Base-by-base conservation (phyloP, 2,888 invertebrate species). In the Cabera pusaria region DNA sequence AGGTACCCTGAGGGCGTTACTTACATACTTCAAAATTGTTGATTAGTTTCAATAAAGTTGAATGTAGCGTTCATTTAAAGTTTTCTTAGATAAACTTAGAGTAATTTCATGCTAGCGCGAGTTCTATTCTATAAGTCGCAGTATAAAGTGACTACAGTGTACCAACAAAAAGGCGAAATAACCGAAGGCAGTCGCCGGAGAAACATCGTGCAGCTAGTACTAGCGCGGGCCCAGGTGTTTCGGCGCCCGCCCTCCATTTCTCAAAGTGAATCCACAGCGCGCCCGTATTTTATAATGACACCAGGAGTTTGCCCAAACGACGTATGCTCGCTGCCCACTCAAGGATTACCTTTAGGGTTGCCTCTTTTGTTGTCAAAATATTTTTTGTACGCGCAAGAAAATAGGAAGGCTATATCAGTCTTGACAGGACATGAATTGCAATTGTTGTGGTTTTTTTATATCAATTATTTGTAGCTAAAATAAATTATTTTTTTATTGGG, bases 211-310 rank as follows among this genome's bases (percentile, higher is more conserved):
- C 24, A 24, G 60, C 52, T 49, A 54, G 41, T 35, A 31, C 12
- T 4, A 35, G 21, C 41, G 16, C 38, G 65, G 73, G 46, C 77
- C 61, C 85, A 85, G 86, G 85, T 85, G 86, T 66, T 66, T 54
- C 49, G 52, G 51, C 68, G 64, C 70, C 70, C 70, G 58, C 69
- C 72, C 79, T 70, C 78, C 74, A 87, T 87, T 84, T 84, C 87
- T 86, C 87, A 87, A 81, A 86, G 81, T 79, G 81, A 76, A 81
- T 80, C 76, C 78, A 72, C 78, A 73, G 72, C 64, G 67, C 45
- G 72, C 68, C 65, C 83, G 78, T 85, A 82, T 85, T 84, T 86
- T 85, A 86, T 84, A 86, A 87, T 79, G 83, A 82, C 81, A 78
- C 76, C 56, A 68, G 68, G 74, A 77, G 72, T 72, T 80, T 72